Percentiles rank a stretch among this genome's conserved stretches.
These are phyloP conservation scores for Lagodon rhomboides DNA, from an alignment of 2,797 vertebrate species.

Conservation along the genomic window DNA sequence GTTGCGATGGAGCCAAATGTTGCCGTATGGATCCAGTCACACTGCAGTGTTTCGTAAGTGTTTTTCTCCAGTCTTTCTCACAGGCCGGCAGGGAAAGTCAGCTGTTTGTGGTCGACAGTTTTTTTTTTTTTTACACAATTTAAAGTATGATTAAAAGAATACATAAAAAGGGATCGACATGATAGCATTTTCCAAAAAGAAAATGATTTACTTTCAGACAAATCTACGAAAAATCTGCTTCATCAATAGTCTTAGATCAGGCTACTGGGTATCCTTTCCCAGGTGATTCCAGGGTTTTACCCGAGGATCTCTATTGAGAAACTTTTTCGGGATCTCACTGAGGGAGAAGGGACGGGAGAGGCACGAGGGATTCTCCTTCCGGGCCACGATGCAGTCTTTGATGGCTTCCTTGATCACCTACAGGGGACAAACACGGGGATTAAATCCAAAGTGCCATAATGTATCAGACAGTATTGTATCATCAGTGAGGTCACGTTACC, in stretches of 20 bases:
- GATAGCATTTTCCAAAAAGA: constrained; percentile 54
- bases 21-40: constrained; percentile 19
- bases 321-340: constrained; percentile 89
- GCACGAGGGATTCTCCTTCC: constrained; percentile 90
- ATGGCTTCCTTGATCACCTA: constrained; percentile 96
- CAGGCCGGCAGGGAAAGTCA: not conserved
- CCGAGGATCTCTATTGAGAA: constrained; percentile 85
- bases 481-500: not conserved
- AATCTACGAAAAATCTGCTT: constrained; percentile 28
- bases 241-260: constrained; percentile 10
- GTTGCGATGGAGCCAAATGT: constrained; percentile 15
- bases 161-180: constrained; percentile 27
- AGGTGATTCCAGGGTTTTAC: constrained; percentile 75
- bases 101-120: constrained; percentile 7
- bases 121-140: constrained; percentile 38
- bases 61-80: constrained; percentile 19
- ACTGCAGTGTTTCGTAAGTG: constrained; percentile 1
- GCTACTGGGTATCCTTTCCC: constrained; percentile 55
- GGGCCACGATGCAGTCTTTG: constrained; percentile 90
- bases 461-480: not conserved
- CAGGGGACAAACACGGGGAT: constrained; percentile 24
- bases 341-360: constrained; percentile 90
- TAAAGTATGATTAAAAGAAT: constrained; percentile 27
- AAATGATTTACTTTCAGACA: constrained; percentile 42
- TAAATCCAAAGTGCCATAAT: not conserved